Evolutionary conservation across 2,113 vertebrate species (phyloP), one percentile per base, ranked within the genome.

Genomic region (Larimichthys polyactis): DNA sequence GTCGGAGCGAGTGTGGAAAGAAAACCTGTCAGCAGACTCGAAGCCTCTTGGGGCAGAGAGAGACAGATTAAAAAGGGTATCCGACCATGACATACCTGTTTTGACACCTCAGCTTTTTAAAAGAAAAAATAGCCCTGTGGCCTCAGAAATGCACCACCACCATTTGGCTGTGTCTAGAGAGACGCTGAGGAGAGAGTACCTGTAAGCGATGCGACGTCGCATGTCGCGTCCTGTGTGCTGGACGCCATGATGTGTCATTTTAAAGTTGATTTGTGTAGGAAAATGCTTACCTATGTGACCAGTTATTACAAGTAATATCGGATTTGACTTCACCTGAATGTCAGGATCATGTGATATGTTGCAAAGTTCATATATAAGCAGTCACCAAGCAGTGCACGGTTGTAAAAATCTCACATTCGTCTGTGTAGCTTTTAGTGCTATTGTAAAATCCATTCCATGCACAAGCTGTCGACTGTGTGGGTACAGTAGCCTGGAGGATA

Each of bases 21-120:
- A 54, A 65, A 74, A 69, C 54, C 69, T 77, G 77, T 83, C 88
- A 89, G 87, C 84, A 81, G 63, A 67, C 69, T 62, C 67, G 83
- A 63, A 58, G 84, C 73, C 87, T 90, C 86, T 80, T 36, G 82
- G 64, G 74, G 73, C 4, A 71, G 81, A 66, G 77, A n/a, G 78
- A 86, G 89, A 91, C 91, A 89, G 78, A 95, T 94, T 95, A 95
- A 94, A 93, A 93, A 93, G 89, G 58, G 90, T 90, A 95, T 81
- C 84, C 89, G 92, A 89, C 88, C 92, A 83, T 95, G 92, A 97
- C 96, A 95, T 96, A 90, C 92, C 84, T 94, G 89, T 91, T 95
- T 93, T 87, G 93, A 95, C 22, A 80, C 90, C 79, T 94, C 90
- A 79, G 85, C 88, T 83, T 89, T 86, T 86, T 78, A 82, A 89